Evolutionary conservation across 2,888 invertebrate genomes (phyloP), one percentile per base, ranked within the genome.

Genomic region (Chymomyza fuscimana): DNA sequence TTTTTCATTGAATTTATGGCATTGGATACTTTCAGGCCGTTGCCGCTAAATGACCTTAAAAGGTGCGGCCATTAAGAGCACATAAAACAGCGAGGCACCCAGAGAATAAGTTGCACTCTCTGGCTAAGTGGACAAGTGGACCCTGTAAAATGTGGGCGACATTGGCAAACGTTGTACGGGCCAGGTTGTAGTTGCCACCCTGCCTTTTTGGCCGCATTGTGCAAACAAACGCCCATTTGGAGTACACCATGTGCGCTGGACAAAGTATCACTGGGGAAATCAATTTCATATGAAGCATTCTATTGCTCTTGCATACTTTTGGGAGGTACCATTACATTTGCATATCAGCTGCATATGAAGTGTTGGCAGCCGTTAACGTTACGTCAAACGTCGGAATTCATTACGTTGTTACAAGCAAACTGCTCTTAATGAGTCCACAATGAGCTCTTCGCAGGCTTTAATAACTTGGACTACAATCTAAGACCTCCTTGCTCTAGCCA

Each of bases 1-100:
- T 86, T 82, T 76, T 72, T 71, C 69, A 54, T 69, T 63, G 63
- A 64, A 83, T 81, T 81, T 79, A 81, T 77, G 68, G 25, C 67
- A 64, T 74, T 71, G 78, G 76, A 76, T 80, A 82, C 80, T 82
- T 80, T 82, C 65, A 70, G 77, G 22, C 12, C 52, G 52, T 9
- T 54, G 52, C 52, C 52, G 52, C 52, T 7, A 7, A 19, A 54
- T 7, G 19, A n/a, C 10, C 9, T 54, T n/a, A 58, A 58, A 58
- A 25, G 19, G 59, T 36, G 16, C 67, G 63, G 65, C 83, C 73
- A 72, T 77, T 46, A 72, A 69, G 67, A 63, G 65, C 63, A 65
- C 71, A 72, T 70, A 71, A 70, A 67, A 46, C 51, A 5, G 15
- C 58, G 10, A 36, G 2, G 36, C 32, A 29, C 2, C 22, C 16